These are phyloP conservation scores for Drosophila persimilis DNA, from an alignment of 1,140 invertebrate genomes.

Conservation along the genomic window DNA sequence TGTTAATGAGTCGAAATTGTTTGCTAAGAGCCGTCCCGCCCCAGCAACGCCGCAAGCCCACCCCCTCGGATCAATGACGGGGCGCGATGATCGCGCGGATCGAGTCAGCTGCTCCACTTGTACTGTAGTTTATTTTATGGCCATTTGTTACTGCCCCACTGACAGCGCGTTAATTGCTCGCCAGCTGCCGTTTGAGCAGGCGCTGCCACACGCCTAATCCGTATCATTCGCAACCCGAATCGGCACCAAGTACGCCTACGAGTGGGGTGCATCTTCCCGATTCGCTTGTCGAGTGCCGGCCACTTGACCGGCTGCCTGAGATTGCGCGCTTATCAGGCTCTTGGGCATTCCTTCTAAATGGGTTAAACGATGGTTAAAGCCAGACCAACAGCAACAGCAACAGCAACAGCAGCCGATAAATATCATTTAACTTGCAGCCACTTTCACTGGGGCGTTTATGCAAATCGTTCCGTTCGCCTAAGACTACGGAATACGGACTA, in stretches of 20 bases:
- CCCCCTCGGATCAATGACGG: constrained; percentile 38
- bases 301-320: no score
- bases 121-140: constrained; percentile 19
- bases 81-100: constrained; percentile 18
- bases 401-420: constrained; percentile 9
- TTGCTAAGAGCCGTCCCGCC: background rate
- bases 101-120: background rate
- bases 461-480: constrained; percentile 36
- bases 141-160: constrained; percentile 27
- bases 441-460: constrained; percentile 45
- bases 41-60: no score
- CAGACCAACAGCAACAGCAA: constrained; percentile 19
- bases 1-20: constrained; percentile 62
- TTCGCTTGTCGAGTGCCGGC: no score
- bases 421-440: constrained; percentile 61
- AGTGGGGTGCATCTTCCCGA: no score
- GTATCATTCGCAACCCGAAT: constrained; percentile 6
- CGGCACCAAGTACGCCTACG: background rate
- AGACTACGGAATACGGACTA: constrained; percentile 6
- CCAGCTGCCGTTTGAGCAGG: background rate
- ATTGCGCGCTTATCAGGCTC: no score
- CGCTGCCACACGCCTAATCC: constrained; percentile 11
- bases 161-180: constrained; percentile 66
- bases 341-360: constrained; percentile 4
- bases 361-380: constrained; percentile 26